phyloP scores from a whole-genome alignment of 1,140 invertebrate genomes.

The Eupristina koningsbergeri region DNA sequence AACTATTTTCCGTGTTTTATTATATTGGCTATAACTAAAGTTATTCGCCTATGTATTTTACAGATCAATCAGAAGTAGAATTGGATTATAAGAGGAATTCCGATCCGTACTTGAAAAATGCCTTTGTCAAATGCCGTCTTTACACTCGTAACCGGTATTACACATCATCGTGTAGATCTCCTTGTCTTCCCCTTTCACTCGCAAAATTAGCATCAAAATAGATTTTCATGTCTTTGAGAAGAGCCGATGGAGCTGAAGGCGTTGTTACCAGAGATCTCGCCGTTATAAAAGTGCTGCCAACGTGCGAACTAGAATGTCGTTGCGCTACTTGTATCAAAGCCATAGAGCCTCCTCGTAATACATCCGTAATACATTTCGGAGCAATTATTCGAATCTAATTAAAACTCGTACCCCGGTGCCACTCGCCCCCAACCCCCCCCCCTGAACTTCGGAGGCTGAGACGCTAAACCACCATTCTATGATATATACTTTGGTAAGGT shows the following conservation, averaged over 20 bases:
- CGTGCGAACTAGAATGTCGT: not conserved
- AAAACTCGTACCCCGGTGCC: conserved; percentile 56
- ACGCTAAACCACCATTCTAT: not conserved
- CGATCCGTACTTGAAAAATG: not conserved
- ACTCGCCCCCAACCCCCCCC: not conserved
- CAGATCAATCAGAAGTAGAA: not conserved
- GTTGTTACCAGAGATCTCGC: not conserved
- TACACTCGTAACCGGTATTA: not conserved
- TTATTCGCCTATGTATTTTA: not conserved
- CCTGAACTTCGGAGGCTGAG: not conserved
- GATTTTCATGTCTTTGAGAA: not conserved
- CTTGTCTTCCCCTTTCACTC: not conserved
- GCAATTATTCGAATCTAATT: conserved; percentile 65
- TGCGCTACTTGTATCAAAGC: conserved; percentile 53
- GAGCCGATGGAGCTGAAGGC: not conserved
- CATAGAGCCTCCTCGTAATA: conserved; percentile 51
- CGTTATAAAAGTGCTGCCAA: not conserved
- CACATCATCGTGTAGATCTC: not conserved
- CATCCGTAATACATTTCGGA: conserved; percentile 54
- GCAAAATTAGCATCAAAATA: not conserved
- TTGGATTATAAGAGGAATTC: not conserved
- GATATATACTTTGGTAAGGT: conserved; percentile 47
- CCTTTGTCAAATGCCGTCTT: not conserved
- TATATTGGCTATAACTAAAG: not conserved
- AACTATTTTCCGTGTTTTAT: not conserved